These are phyloP conservation scores for Gasterosteus aculeatus DNA, from an alignment of 2,113 vertebrate species.

Conservation along the genomic window DNA sequence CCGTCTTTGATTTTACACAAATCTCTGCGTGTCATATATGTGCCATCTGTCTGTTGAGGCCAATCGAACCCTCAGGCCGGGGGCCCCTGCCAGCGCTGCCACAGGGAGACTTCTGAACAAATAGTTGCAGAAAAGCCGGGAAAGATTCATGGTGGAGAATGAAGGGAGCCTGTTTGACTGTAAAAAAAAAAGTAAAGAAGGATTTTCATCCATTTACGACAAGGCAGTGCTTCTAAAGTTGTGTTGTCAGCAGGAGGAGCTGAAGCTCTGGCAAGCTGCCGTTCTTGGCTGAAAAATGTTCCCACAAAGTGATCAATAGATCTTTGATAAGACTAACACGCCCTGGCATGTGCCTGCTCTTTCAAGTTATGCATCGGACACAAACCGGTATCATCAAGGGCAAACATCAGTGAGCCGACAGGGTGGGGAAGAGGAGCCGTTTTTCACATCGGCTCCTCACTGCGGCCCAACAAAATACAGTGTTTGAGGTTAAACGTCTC, in stretches of 20 bases:
- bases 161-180: conserved; percentile 57
- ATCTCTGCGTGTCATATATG: neutral
- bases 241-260: conserved; percentile 59
- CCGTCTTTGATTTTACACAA: neutral
- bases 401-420: conserved; percentile 23
- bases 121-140: conserved; percentile 55
- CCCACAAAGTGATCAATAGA: conserved; percentile 61
- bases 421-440: conserved; percentile 9
- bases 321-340: conserved; percentile 59
- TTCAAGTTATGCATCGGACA: conserved; percentile 33
- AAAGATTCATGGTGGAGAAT: conserved; percentile 68
- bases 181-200: conserved; percentile 58
- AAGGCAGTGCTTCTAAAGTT: conserved; percentile 53
- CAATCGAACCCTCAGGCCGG: conserved; percentile 59
- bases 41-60: conserved; percentile 67
- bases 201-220: conserved; percentile 68
- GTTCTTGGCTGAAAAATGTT: conserved; percentile 48
- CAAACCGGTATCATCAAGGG: conserved; percentile 22
- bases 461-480: neutral
- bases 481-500: neutral
- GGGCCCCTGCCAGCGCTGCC: conserved; percentile 62
- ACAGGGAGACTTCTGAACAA: conserved; percentile 53
- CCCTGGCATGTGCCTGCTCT: conserved; percentile 30
- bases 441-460: neutral
- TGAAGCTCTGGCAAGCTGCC: conserved; percentile 49